These are phyloP conservation scores for Aleiodes sp. DNA, from an alignment of 1,140 invertebrate genomes.

Conservation along the genomic window DNA sequence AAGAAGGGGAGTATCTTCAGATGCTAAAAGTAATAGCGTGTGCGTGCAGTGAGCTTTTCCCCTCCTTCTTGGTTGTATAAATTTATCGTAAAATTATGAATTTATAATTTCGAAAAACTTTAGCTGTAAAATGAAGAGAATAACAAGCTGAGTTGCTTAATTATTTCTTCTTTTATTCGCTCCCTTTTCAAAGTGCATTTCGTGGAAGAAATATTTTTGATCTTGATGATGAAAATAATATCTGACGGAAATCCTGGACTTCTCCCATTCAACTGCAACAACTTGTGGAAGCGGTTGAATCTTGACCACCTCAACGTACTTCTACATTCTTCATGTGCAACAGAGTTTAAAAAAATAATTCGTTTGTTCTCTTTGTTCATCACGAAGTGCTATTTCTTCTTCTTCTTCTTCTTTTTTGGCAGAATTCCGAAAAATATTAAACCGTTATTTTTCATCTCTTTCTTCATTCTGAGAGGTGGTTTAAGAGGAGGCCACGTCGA, in stretches of 20 bases:
- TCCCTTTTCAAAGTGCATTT: too few species aligned
- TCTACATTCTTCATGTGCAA: too few species aligned
- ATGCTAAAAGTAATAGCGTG: background rate
- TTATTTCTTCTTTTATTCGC: too few species aligned
- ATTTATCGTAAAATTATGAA: slow-evolving; percentile 8
- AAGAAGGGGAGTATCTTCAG: background rate
- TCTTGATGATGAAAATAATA: slow-evolving; percentile 23
- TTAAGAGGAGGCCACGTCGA: background rate
- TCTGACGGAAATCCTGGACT: slow-evolving; percentile 23
- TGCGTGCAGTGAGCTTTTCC: background rate
- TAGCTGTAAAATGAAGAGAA: too few species aligned
- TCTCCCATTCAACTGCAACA: background rate
- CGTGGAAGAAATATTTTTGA: too few species aligned
- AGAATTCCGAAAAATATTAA: background rate
- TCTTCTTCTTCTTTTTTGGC: too few species aligned
- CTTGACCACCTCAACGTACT: background rate
- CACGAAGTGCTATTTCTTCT: background rate
- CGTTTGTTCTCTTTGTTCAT: background rate
- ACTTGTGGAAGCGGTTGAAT: background rate
- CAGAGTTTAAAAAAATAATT: too few species aligned
- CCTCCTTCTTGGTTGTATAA: slow-evolving; percentile 10
- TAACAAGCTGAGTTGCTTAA: too few species aligned
- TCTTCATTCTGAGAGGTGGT: background rate
- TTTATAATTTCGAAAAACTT: background rate
- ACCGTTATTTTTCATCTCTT: slow-evolving; percentile 9